These are phyloP conservation scores for Laterallus jamaicensis DNA, from an alignment of 2,113 vertebrate genomes.

Conservation along the genomic window DNA sequence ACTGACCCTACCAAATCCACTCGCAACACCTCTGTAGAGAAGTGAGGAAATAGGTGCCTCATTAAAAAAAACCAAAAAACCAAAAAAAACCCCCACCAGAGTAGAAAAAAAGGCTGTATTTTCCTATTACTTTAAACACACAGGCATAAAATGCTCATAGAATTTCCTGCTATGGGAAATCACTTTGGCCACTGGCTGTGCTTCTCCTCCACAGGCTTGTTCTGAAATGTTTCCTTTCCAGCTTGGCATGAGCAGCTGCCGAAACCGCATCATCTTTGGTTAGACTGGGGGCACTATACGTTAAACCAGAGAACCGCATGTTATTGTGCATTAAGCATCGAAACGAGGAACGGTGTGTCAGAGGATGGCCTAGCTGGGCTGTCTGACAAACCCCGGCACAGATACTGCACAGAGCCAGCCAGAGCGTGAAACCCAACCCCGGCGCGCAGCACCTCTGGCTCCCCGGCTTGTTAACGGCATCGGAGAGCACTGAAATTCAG, in stretches of 20 bases:
- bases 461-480: fast-evolving
- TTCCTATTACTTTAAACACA: neutral
- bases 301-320: fast-evolving
- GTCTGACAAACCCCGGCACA: neutral
- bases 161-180: neutral
- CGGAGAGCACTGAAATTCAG: fast-evolving
- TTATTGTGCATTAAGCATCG: neutral
- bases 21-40: neutral
- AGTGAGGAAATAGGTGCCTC: fast-evolving
- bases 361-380: neutral
- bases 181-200: neutral
- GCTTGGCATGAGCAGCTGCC: neutral
- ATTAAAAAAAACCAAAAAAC: neutral
- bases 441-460: fast-evolving
- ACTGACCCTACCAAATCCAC: neutral
- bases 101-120: neutral
- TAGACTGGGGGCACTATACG: fast-evolving
- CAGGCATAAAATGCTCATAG: neutral
- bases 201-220: neutral
- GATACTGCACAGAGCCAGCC: fast-evolving
- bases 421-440: fast-evolving
- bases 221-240: neutral
- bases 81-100: neutral
- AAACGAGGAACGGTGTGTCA: fast-evolving
- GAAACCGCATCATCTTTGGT: fast-evolving